These are phyloP conservation scores for Oophaga sylvatica DNA, from an alignment of 2,797 vertebrate genomes.

Conservation along the genomic window DNA sequence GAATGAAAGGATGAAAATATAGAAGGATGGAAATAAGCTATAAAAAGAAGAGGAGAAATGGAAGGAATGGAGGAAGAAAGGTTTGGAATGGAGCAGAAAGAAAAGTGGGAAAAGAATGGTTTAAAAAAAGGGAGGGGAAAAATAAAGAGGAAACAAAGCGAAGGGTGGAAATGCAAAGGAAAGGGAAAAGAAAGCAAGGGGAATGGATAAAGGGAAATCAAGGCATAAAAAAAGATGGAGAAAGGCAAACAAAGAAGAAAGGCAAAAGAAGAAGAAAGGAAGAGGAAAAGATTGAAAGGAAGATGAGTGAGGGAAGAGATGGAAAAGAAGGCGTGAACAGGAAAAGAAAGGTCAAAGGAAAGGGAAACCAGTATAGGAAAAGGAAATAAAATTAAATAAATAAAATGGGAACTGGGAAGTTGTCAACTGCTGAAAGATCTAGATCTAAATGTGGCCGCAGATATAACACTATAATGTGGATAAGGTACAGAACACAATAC, in stretches of 20 bases:
- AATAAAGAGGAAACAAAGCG: background rate
- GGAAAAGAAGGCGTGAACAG: background rate
- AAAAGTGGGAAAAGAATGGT: background rate
- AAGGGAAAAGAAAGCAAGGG: background rate
- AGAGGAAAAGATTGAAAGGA: too few relatives aligned
- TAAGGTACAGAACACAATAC: constrained; percentile 7
- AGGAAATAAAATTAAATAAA: too few relatives aligned
- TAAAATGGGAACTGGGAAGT: too few relatives aligned
- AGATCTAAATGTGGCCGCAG: background rate
- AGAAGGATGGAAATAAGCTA: background rate
- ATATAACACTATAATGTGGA: background rate
- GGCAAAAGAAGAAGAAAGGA: background rate
- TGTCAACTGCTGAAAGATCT: background rate
- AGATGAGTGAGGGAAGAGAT: background rate
- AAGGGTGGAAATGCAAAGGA: background rate
- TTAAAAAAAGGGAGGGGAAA: background rate
- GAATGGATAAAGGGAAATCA: background rate
- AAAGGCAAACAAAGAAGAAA: background rate
- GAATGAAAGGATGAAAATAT: background rate
- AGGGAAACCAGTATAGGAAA: too few relatives aligned
- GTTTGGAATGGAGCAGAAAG: too few relatives aligned
- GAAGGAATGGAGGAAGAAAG: background rate
- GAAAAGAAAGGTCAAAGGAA: background rate
- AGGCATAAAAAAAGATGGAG: background rate
- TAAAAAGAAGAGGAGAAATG: background rate